phyloP scores from a whole-genome alignment of 2,113 vertebrate species.

The Glaucidium brasilianum region DNA sequence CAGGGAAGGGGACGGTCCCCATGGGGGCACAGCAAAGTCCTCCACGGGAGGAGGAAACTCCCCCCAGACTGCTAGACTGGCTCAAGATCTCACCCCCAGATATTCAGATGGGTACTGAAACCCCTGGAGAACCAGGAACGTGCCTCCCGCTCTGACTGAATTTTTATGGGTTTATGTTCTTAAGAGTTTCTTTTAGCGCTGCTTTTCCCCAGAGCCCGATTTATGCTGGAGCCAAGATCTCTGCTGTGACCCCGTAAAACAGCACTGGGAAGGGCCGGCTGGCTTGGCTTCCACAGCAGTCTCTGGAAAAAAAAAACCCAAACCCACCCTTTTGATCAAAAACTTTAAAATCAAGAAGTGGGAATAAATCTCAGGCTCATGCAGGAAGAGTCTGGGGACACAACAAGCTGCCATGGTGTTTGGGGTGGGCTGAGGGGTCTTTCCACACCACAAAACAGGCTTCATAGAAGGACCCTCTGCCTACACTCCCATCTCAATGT shows the following conservation, averaged over 20 bases:
- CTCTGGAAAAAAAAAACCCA: neutral
- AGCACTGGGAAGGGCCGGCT: neutral
- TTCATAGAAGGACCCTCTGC: neutral
- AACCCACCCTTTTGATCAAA: neutral
- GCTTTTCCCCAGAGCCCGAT: neutral
- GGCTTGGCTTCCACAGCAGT: neutral
- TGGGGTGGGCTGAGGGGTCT: neutral
- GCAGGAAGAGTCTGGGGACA: neutral
- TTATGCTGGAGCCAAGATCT: neutral
- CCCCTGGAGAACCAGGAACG: neutral
- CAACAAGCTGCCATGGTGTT: neutral
- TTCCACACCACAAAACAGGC: neutral
- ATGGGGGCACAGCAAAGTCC: neutral
- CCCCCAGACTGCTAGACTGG: rapidly evolving
- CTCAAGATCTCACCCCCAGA: neutral
- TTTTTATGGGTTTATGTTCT: neutral
- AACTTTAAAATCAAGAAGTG: neutral
- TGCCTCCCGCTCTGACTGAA: neutral
- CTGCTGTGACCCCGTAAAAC: conserved; percentile 10
- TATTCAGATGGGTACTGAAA: neutral
- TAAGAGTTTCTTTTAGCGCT: neutral
- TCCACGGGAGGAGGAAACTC: neutral
- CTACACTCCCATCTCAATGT: neutral
- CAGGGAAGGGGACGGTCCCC: neutral
- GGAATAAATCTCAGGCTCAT: neutral